Evolutionary conservation across 2,888 invertebrate species (phyloP).

Genomic region (Sepioteuthis lessoniana): DNA sequence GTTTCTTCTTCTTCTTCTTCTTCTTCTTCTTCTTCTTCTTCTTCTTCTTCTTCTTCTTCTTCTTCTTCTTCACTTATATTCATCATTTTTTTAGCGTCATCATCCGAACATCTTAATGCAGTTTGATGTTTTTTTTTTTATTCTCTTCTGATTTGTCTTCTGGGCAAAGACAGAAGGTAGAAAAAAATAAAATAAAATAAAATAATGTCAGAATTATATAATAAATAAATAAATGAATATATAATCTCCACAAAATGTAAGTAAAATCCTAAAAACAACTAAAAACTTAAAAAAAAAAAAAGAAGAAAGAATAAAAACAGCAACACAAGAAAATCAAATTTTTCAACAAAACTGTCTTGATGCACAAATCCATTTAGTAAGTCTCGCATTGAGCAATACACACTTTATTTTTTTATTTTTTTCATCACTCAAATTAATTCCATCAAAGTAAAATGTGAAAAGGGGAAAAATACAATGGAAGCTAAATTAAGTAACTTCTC

Average conservation of each 20-base stretch:
- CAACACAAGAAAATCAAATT: not conserved
- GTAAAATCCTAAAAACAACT: too few species aligned
- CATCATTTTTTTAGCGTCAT: not conserved
- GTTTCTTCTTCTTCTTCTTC: too few species aligned
- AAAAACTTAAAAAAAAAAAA: too few species aligned
- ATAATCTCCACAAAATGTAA: not conserved
- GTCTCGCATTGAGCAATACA: not conserved
- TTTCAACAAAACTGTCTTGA: not conserved
- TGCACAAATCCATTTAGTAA: not conserved
- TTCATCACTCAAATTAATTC: not conserved
- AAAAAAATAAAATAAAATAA: not conserved
- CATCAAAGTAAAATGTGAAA: not conserved
- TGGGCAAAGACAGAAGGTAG: not conserved
- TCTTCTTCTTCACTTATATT: too few species aligned
- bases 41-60: too few species aligned
- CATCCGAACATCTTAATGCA: not conserved
- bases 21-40: too few species aligned
- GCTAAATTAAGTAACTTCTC: not conserved
- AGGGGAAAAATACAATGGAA: not conserved
- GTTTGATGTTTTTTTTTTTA: not conserved
- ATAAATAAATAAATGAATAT: not conserved
- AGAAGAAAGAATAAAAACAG: too few species aligned
- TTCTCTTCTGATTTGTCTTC: not conserved
- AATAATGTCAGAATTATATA: too few species aligned
- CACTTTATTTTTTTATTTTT: too few species aligned